Evolutionary conservation across 1,140 invertebrate genomes (phyloP), one percentile per base, ranked within the genome.

Genomic region (Neuroterus valhalla): DNA sequence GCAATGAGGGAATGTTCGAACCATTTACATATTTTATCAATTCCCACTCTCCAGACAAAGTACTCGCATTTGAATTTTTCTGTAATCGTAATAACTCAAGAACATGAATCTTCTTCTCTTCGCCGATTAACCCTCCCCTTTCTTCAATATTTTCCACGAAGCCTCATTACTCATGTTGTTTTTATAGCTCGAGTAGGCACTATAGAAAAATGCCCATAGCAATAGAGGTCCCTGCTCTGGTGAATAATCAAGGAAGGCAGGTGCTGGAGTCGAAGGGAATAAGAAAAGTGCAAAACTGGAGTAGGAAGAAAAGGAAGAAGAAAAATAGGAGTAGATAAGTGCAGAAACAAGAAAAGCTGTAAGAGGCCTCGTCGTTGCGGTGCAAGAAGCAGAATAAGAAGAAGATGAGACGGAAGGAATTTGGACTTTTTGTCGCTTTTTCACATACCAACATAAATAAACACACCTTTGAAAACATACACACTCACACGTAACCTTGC

Each of bases 371-470:
- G 26, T 62, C 21, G 52, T 62, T 62, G 55, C 31, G n/a, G 55
- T 62, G 55, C 55, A 62, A 46, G 66, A 68, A 68, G 42, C 44
- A 44, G 44, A 68, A 68, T 44, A 46, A 68, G 66, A 68, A 68
- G 66, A 26, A 44, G 66, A 2, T 26, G 52, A 62, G 55, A 62
- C 55, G 55, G 26, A 62, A 62, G 55, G 55, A 62, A 62, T 62
- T 62, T 38, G 55, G n/a, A 62, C 26, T 62, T 62, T 62, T 62
- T 62, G 55, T 62, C 55, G 55, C 55, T 15, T 62, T 62, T 14
- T 12, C 55, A 26, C 52, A 26, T 21, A 55, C 23, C 10, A 21
- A 26, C 19, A 26, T 4, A 38, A 5, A 38, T 8, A 5, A 5
- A 31, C 2, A 31, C 31, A 31, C n/a, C n/a, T n/a, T n/a, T n/a